Evolutionary conservation across 2,888 invertebrate species (phyloP).

Genomic region (Nebria salina): DNA sequence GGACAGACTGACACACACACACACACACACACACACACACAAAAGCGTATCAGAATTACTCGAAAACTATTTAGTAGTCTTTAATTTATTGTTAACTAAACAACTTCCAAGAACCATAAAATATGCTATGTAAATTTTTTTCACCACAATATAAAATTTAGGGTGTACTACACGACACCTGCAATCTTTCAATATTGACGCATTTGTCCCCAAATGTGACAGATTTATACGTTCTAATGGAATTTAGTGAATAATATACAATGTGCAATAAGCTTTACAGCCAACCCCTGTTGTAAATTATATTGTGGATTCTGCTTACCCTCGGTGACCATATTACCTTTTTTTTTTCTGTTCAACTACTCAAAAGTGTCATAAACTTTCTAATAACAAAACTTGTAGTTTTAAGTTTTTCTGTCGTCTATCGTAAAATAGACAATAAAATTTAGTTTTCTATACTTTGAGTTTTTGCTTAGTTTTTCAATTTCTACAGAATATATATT

Average conservation of each 20-base stretch:
- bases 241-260: slow-evolving; percentile 27
- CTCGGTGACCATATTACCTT: not conserved
- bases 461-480: not conserved
- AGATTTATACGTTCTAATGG: slow-evolving; percentile 29
- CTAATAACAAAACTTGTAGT: not conserved
- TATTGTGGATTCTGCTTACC: slow-evolving; percentile 15
- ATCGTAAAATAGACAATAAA: not conserved
- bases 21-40: no score
- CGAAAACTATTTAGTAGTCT: no score
- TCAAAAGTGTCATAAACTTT: slow-evolving; percentile 9
- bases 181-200: slow-evolving; percentile 28
- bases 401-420: not conserved
- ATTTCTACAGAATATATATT: not conserved
- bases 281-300: slow-evolving; percentile 24
- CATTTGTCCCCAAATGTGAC: slow-evolving; percentile 21
- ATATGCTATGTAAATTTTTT: not conserved
- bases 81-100: no score
- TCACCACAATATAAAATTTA: not conserved
- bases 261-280: slow-evolving; percentile 22
- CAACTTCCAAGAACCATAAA: not conserved
- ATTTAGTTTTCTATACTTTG: not conserved
- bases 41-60: no score
- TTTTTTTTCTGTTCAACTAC: not conserved
- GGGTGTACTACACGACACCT: slow-evolving; percentile 9
- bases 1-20: no score